These are phyloP conservation scores for Orientallactaga bullata DNA, from an alignment of 2,113 vertebrate species.

Conservation along the genomic window DNA sequence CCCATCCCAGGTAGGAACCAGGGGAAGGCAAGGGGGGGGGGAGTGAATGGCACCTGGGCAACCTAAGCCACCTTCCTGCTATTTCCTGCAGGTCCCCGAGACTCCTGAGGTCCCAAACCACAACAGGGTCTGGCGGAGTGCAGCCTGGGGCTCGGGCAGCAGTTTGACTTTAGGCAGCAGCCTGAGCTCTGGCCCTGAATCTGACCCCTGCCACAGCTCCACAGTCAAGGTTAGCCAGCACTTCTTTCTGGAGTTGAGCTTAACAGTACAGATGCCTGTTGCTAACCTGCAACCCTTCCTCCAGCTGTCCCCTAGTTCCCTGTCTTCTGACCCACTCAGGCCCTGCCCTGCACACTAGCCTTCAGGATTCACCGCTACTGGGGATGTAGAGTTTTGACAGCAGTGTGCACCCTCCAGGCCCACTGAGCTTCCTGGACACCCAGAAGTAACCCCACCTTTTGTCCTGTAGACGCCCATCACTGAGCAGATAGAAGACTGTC, in stretches of 20 bases:
- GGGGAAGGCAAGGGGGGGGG: not conserved
- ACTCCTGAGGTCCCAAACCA: not conserved
- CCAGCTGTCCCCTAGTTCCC: not conserved
- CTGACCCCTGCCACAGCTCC: not conserved
- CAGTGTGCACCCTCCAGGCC: not conserved
- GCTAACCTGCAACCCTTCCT: not conserved
- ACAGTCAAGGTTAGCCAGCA: not conserved
- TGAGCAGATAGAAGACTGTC: not conserved
- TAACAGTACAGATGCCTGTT: not conserved
- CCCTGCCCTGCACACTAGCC: not conserved
- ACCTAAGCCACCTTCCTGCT: not conserved
- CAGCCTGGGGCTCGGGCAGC: slow-evolving; percentile 30
- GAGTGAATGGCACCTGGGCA: not conserved
- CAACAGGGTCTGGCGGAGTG: not conserved
- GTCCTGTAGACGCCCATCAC: not conserved
- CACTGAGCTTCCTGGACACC: not conserved
- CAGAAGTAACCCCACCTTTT: not conserved
- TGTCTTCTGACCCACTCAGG: not conserved
- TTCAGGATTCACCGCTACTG: not conserved
- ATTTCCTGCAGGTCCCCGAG: slow-evolving; percentile 23
- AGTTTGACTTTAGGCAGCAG: slow-evolving; percentile 65
- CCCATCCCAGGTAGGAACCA: slow-evolving; percentile 52
- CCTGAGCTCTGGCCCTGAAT: not conserved
- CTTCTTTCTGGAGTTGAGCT: not conserved
- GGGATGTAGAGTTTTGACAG: not conserved